phyloP scores from a whole-genome alignment of 2,888 invertebrate genomes.

The Cancer borealis region DNA sequence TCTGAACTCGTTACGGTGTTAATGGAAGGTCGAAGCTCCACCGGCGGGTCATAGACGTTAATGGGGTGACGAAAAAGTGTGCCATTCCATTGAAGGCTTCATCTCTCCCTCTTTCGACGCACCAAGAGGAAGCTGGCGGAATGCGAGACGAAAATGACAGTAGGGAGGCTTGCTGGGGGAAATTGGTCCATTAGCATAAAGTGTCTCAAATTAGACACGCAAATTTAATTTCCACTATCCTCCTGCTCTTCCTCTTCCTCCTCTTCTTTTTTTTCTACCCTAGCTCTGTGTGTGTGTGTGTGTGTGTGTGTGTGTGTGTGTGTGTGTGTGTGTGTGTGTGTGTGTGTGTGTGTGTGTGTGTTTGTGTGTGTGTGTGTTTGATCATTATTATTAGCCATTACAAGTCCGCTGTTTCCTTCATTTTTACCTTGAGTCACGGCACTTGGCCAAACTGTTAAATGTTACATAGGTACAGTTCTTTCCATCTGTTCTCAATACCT shows the following conservation, averaged over 20 bases:
- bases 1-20: conserved; percentile 25
- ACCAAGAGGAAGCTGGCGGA: conserved; percentile 17
- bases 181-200: conserved; percentile 40
- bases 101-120: not conserved
- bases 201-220: conserved; percentile 30
- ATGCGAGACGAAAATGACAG: conserved; percentile 24
- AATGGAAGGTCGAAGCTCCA: not conserved
- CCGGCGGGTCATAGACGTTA: conserved; percentile 13
- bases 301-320: not conserved
- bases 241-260: conserved; percentile 30
- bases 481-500: not conserved
- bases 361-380: not conserved
- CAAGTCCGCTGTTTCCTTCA: not conserved
- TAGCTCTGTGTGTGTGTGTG: not conserved
- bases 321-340: not conserved
- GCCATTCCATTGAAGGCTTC: conserved; percentile 1
- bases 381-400: not conserved
- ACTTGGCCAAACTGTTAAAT: not conserved
- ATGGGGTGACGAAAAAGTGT: conserved; percentile 29
- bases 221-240: conserved; percentile 19
- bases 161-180: not conserved
- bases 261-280: not conserved
- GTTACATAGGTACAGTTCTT: not conserved
- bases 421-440: not conserved
- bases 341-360: not conserved